A percentile compares a stretch with the other conserved stretches of the same genome.
These are phyloP conservation scores for Dendrolimus punctatus DNA, from an alignment of 1,140 invertebrate genomes.

Conservation along the genomic window DNA sequence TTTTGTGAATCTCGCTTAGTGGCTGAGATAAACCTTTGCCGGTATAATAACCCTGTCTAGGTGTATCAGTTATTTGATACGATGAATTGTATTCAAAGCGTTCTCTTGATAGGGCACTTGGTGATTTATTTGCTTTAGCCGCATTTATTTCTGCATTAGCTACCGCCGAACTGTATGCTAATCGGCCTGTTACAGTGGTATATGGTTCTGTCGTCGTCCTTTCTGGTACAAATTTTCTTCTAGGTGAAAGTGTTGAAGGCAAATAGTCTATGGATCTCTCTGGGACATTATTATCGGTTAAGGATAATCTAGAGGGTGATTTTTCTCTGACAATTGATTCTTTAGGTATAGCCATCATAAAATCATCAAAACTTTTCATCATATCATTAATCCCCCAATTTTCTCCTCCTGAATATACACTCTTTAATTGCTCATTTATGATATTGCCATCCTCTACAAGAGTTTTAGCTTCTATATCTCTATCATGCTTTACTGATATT, in stretches of 20 bases:
- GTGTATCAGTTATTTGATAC: slow-evolving; percentile 48
- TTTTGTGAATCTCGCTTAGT: slow-evolving; percentile 51
- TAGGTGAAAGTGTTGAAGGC: slow-evolving; percentile 67
- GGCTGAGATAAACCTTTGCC: slow-evolving; percentile 42
- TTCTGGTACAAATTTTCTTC: slow-evolving; percentile 70
- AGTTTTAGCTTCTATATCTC: slow-evolving; percentile 73
- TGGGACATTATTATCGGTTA: slow-evolving; percentile 62
- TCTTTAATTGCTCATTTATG: slow-evolving; percentile 80
- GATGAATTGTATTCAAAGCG: slow-evolving; percentile 61
- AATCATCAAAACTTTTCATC: slow-evolving; percentile 73
- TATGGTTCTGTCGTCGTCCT: slow-evolving; percentile 72
- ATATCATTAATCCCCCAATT: slow-evolving; percentile 82
- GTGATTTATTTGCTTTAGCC: slow-evolving; percentile 64
- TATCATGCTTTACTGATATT: slow-evolving; percentile 55
- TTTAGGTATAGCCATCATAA: slow-evolving; percentile 64
- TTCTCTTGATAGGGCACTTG: slow-evolving; percentile 63
- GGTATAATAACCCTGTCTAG: slow-evolving; percentile 48
- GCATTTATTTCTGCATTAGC: slow-evolving; percentile 73
- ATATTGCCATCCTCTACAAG: slow-evolving; percentile 77
- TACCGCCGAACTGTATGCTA: slow-evolving; percentile 75
- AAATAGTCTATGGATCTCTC: slow-evolving; percentile 73
- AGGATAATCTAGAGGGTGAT: slow-evolving; percentile 74
- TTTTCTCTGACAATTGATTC: slow-evolving; percentile 58
- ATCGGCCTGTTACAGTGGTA: slow-evolving; percentile 72
- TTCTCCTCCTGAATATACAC: slow-evolving; percentile 78